Percentiles rank a stretch among this genome's conserved stretches.
These are phyloP conservation scores for Hylomyscus alleni DNA, from an alignment of 2,797 vertebrate species.

Conservation along the genomic window DNA sequence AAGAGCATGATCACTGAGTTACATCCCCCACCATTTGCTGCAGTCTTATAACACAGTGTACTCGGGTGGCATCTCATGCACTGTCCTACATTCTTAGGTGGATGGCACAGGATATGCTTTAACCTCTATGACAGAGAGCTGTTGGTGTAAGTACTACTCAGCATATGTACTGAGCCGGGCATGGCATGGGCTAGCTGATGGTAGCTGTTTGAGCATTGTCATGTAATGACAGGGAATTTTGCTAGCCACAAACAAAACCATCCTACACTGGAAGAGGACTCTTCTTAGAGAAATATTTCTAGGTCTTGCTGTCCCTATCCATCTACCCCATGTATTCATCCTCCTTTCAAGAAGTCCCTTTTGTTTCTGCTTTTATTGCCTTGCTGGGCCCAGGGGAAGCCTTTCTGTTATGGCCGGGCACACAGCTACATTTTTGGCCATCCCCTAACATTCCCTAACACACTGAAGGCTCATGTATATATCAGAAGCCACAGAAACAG, in stretches of 20 bases:
- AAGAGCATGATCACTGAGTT: neutral
- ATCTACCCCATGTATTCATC: neutral
- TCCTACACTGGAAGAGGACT: neutral
- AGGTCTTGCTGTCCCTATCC: neutral
- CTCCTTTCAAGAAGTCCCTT: neutral
- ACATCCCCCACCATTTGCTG: too few relatives aligned
- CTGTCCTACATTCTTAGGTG: neutral
- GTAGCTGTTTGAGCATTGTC: neutral
- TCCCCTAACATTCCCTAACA: neutral
- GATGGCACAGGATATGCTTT: slow-evolving; percentile 28
- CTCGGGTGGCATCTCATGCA: neutral
- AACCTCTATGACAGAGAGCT: neutral
- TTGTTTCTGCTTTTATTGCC: neutral
- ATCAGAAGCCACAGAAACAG: neutral
- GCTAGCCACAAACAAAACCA: neutral
- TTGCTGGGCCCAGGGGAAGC: neutral
- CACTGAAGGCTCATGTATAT: neutral
- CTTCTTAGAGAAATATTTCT: neutral
- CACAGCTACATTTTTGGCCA: neutral
- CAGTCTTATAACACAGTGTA: neutral
- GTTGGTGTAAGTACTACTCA: neutral
- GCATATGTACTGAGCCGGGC: too few relatives aligned
- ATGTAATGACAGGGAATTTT: neutral
- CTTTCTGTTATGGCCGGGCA: neutral
- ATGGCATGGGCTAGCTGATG: neutral